A percentile compares a stretch with the other conserved stretches of the same genome.
Conservation (phyloP, 1,140 invertebrate species). For the Trypoxylus dichotomus region DNA sequence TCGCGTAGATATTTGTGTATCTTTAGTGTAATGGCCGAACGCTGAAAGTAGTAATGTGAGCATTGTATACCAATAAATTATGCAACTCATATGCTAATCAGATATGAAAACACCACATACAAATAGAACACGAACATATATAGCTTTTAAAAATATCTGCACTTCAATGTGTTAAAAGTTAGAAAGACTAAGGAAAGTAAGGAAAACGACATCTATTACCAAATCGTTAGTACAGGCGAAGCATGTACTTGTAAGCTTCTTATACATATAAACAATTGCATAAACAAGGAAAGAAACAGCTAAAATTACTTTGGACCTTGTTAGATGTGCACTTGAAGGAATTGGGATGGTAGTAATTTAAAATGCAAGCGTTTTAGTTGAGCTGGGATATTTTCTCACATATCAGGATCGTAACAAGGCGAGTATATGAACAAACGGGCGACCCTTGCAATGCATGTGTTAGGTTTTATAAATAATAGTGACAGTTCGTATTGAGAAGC, state of each 20-base stretch:
- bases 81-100: constrained; percentile 18
- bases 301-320: no score
- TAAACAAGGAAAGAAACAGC: no score
- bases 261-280: no score
- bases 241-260: neutral
- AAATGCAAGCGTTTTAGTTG: no score
- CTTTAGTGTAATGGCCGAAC: constrained; percentile 5
- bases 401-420: no score
- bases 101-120: constrained; percentile 7
- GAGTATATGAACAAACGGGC: no score
- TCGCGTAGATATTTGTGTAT: constrained; percentile 4
- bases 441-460: no score
- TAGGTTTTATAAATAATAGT: no score
- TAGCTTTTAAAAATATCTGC: neutral
- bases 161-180: neutral
- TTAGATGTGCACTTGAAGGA: no score
- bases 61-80: constrained; percentile 13
- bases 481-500: no score
- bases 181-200: neutral
- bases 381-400: no score
- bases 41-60: neutral
- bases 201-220: neutral
- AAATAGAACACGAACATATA: constrained; percentile 5
- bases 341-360: no score
- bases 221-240: neutral